Evolutionary conservation across 2,797 vertebrate species (phyloP).

Genomic region (Orientallactaga sibirica): DNA sequence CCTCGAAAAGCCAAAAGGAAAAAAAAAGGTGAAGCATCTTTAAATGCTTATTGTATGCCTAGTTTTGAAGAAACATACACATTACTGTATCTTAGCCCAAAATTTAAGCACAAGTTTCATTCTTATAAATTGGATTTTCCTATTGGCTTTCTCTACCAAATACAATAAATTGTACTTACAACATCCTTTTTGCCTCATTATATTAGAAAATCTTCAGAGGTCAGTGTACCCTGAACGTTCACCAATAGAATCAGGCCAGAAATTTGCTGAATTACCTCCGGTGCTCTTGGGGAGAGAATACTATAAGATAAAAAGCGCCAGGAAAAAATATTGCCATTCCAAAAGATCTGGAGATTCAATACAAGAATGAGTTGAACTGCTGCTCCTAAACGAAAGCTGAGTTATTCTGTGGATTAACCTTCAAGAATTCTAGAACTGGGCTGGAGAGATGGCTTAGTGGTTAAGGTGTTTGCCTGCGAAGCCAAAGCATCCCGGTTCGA

Average conservation of each 20-base stretch:
- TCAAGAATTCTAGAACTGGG: not conserved
- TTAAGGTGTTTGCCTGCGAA: too few species aligned
- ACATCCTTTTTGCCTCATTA: not conserved
- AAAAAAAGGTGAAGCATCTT: not conserved
- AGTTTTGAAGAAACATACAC: not conserved
- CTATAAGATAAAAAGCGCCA: not conserved
- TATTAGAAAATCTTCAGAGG: not conserved
- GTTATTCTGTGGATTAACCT: not conserved
- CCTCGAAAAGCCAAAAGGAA: too few species aligned
- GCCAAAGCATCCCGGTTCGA: too few species aligned
- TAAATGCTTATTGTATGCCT: not conserved
- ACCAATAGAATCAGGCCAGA: not conserved
- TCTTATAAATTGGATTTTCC: conserved; percentile 25
- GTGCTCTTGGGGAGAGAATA: not conserved
- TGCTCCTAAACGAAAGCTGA: not conserved
- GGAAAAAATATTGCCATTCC: not conserved
- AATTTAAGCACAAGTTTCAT: conserved; percentile 7
- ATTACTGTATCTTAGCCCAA: not conserved
- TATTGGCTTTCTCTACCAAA: not conserved
- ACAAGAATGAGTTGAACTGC: not conserved
- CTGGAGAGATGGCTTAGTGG: too few species aligned
- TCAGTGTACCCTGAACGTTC: not conserved
- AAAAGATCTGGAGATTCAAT: not conserved
- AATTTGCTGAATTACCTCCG: conserved; percentile 5
- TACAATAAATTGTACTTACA: not conserved